Base-by-base conservation (phyloP, 2,797 vertebrate species). In the Esox masquinongy region DNA sequence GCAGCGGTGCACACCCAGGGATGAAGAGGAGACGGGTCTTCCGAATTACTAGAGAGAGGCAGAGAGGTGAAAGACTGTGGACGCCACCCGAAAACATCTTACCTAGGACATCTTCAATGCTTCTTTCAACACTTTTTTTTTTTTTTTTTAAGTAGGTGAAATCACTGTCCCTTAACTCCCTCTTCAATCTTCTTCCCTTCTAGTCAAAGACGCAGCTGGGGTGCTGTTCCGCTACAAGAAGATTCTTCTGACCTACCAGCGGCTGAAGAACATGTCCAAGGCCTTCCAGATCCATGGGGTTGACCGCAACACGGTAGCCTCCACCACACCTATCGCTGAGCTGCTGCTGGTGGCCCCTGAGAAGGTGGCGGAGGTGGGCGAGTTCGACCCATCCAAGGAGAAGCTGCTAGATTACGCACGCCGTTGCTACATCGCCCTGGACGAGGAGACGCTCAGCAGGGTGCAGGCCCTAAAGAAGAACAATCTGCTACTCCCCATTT, bases 161-260 rank as follows among this genome's bases (percentile, higher is more conserved):
- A 50, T 56, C 75, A 71, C 2, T 16, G 36, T 31, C 36, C 1
- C 76, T 2, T 63, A 7, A 50, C 16, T 17, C 56, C 11, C 47
- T 22, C 6, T 14, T 47, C 22, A n/a, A 69, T 66, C 22, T 75
- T 75, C 8, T 49, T 59, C 22, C 56, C 74, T 31, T 82, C 39
- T 85, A 97, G 96, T 97, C 70, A 97, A 97, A 92, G 96, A 97
- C 29, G 94, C 96, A 0, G 96, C 96, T 1, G 96, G 96, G 1
- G 96, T 97, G n/a, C 90, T 97, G 50, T 96, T 95, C 84, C 96
- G 96, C 78, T 97, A 97, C 86, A 97, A 97, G 87, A 97, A 97
- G 91, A 97, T 97, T 85, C 92, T 97, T 51, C 94, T 95, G 70
- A 97, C 96, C 15, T 97, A 96, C 86, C 96, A 97, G 90, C 94